A percentile compares a stretch with the other conserved stretches of the same genome.
Evolutionary conservation across 2,888 invertebrate genomes (phyloP).

Genomic region (Spodoptera picta): DNA sequence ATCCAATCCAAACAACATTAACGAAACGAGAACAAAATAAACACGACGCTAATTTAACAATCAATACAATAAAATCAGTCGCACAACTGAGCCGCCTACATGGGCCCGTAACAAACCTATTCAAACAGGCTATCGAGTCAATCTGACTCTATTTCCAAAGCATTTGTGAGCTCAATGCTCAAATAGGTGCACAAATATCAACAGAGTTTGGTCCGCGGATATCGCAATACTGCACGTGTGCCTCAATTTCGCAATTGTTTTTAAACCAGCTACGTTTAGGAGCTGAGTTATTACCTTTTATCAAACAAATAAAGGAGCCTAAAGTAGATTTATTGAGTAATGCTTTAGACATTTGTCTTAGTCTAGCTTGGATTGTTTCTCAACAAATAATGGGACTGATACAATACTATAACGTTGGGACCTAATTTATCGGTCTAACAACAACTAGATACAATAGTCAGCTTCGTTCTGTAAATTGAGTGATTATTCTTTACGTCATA

Average conservation of each 20-base stretch:
- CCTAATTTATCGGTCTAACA: too few species aligned
- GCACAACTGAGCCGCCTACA: conserved; percentile 17
- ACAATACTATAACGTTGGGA: background rate
- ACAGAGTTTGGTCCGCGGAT: conserved; percentile 23
- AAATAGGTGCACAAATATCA: conserved; percentile 44
- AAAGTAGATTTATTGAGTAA: conserved; percentile 35
- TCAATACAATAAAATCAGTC: conserved; percentile 23
- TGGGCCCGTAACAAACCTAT: conserved; percentile 24
- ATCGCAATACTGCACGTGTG: conserved; percentile 57
- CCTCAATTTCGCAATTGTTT: conserved; percentile 43
- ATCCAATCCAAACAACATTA: conserved; percentile 3
- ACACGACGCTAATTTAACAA: conserved; percentile 13
- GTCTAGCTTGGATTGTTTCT: conserved; percentile 16
- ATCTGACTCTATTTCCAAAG: conserved; percentile 44
- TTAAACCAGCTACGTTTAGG: conserved; percentile 24
- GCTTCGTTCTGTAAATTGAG: too few species aligned
- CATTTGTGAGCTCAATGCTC: conserved; percentile 46
- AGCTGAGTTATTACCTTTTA: conserved; percentile 49
- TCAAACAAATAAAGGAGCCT: conserved; percentile 46
- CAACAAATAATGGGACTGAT: conserved; percentile 2
- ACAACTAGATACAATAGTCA: too few species aligned
- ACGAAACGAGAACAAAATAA: conserved; percentile 17
- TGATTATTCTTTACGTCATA: too few species aligned
- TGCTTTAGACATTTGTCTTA: conserved; percentile 23
- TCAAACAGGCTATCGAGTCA: conserved; percentile 33